Base-by-base conservation (phyloP, 2,797 vertebrate species). In the Limnodromus scolopaceus region DNA sequence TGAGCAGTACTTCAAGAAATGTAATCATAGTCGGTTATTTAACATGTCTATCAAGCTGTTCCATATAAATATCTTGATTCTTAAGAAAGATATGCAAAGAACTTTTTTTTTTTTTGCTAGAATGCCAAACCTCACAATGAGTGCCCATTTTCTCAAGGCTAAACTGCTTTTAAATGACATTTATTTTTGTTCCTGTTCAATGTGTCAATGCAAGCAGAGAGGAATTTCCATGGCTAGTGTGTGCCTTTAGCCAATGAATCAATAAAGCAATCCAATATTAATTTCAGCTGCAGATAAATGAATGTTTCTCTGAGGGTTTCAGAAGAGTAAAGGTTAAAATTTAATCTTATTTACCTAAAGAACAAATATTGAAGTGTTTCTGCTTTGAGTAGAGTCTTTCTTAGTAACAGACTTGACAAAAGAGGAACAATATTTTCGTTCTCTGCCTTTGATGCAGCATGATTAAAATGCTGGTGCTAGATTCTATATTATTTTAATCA, bases 221-320 rank as follows among this genome's bases (percentile, higher is more conserved):
- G 75, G 34, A 81, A 70, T 95, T 92, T 93, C 69, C 65, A 63
- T 0, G 0, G 38, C 28, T 84, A 57, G 25, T 72, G 48, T 83
- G 23, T 91, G n/a, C 54, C 69, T 89, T 93, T 93, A 81, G 74
- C 68, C 64, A 85, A 58, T 78, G 61, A 93, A 91, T 91, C 93
- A 75, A 75, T 93, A 94, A 93, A 94, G 60, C 57, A 92, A 87
- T 83, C 38, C 53, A 87, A 65, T 85, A 92, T 80, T 95, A 74
- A 87, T 95, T 95, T 95, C 71, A 92, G 27, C 49, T 91, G 57
- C 39, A 80, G 81, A 71, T 91, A 93, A 93, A 87, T 32, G n/a
- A 66, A 82, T 58, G 24, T 81, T 93, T 80, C 75, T 91, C 49
- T 65, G 80, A 91, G 84, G 41, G 54, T 77, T 93, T 94, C 87